phyloP scores from a whole-genome alignment of 1,140 invertebrate species.

The Drosophila sp. region DNA sequence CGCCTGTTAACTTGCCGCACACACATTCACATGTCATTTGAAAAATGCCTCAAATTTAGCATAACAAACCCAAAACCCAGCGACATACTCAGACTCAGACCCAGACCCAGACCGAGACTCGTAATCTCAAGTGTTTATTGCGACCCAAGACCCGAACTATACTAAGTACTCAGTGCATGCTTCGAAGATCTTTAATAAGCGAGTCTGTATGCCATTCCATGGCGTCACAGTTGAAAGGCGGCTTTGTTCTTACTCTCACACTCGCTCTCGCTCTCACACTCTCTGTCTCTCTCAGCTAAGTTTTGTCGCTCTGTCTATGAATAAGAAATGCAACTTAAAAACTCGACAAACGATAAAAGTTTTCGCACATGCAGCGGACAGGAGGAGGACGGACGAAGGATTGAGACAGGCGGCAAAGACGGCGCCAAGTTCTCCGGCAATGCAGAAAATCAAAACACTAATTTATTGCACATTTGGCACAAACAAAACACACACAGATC shows the following conservation, averaged over 20 bases:
- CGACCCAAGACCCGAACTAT: conserved; percentile 3
- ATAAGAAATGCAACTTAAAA: conserved; percentile 67
- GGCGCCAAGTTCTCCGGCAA: conserved; percentile 65
- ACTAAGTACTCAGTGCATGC: conserved; percentile 15
- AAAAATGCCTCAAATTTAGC: conserved; percentile 61
- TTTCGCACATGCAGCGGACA: conserved; percentile 61
- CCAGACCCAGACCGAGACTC: too few relatives aligned
- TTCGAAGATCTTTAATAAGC: conserved; percentile 55
- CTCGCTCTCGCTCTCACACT: conserved; percentile 1
- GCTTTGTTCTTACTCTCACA: conserved; percentile 36
- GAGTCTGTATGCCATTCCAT: conserved; percentile 55
- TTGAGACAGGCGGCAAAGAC: conserved; percentile 6
- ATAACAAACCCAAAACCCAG: conserved; percentile 27
- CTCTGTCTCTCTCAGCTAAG: conserved; percentile 20
- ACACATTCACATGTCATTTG: conserved; percentile 35
- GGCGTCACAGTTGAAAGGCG: conserved; percentile 45
- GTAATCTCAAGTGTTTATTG: conserved; percentile 72
- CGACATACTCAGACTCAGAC: conserved; percentile 14
- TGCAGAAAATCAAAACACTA: conserved; percentile 81
- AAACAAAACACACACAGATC: conserved; percentile 61
- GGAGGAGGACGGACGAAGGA: neutral
- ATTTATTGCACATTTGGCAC: conserved; percentile 79
- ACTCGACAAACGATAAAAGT: conserved; percentile 70
- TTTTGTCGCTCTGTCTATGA: conserved; percentile 65
- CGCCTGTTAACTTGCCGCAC: conserved; percentile 52